Evolutionary conservation across 2,113 vertebrate species (phyloP), one percentile per base, ranked within the genome.

Genomic region (Oncorhynchus keta): DNA sequence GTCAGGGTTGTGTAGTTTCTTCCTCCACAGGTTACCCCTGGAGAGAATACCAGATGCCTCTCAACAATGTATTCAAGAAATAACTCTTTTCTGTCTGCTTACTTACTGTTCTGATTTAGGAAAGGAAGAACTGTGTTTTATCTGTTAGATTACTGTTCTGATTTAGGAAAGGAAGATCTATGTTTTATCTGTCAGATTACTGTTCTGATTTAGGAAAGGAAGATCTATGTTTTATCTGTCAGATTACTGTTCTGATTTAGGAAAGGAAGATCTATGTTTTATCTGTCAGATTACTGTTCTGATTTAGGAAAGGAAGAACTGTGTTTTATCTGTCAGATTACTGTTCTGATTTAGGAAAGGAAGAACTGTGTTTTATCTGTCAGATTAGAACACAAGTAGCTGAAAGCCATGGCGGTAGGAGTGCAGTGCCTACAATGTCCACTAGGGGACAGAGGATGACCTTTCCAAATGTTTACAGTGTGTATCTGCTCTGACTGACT

Each of bases 361-460:
- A 30, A 30, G 30, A 30, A 4, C 30, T 30, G 0, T 30, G 30
- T 30, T 30, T 30, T 4, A 30, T 4, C 30, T 81, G 79, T 87
- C 80, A 85, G 73, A 73, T 88, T 81, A 79, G 71, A 82, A 82
- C 83, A 71, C 78, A 48, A 77, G 24, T 61, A 30, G 11, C 11
- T 66, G 0, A 28, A 9, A 5, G n/a, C 1, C 64, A 66, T 51
- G 49, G 49, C 1, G 9, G 20, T 20, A 11, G 0, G 13, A 68
- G 14, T 77, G 74, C 20, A 77, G 72, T 68, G 75, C 39, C 65
- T 11, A 35, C 39, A 32, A 32, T 18, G 65, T 81, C 90, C 92
- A 92, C 90, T 86, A 89, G 91, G 87, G 89, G 91, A 90, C 89
- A 92, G 85, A 70, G n/a, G n/a, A n/a, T n/a, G n/a, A 49, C 84